Percentiles rank a stretch among this genome's conserved stretches.
These are phyloP conservation scores for fruit fly (Drosophila melanogaster) DNA, from an alignment of 1,140 invertebrate species.

Conservation along the genomic window DNA sequence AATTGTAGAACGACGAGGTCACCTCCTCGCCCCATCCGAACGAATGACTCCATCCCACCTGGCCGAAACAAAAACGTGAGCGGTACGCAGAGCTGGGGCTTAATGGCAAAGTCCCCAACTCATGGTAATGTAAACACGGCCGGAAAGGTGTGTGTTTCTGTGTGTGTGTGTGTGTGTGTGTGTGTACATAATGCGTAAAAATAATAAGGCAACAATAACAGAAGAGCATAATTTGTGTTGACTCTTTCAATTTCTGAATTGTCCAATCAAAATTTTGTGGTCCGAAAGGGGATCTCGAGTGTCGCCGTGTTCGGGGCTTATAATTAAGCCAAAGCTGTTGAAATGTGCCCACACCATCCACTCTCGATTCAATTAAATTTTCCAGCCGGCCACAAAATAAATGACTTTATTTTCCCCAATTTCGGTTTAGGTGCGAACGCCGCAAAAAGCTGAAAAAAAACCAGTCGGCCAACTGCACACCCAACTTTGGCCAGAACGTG, in stretches of 20 bases:
- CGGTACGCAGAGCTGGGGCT: slow-evolving; percentile 36
- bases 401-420: slow-evolving; percentile 49
- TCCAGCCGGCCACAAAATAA: slow-evolving; percentile 45
- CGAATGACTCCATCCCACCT: slow-evolving; percentile 3
- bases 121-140: slow-evolving; percentile 42
- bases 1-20: slow-evolving; percentile 49
- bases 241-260: slow-evolving; percentile 49
- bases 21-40: slow-evolving; percentile 11
- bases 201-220: slow-evolving; percentile 49
- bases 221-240: slow-evolving; percentile 52
- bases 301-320: slow-evolving; percentile 32
- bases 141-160: slow-evolving; percentile 48
- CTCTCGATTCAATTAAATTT: slow-evolving; percentile 52
- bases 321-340: slow-evolving; percentile 56
- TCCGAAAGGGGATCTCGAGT: slow-evolving; percentile 18
- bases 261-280: slow-evolving; percentile 35
- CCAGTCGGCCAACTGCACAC: slow-evolving; percentile 25
- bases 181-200: slow-evolving; percentile 55
- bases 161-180: slow-evolving; percentile 52
- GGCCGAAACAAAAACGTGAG: slow-evolving; percentile 42
- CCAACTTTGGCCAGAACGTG: slow-evolving; percentile 41
- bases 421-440: slow-evolving; percentile 41
- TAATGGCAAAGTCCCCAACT: slow-evolving; percentile 30
- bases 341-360: slow-evolving; percentile 45
- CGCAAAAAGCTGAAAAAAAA: slow-evolving; percentile 8